Conservation (phyloP, 2,888 invertebrate species). For the Mimumesa dahlbomi region DNA sequence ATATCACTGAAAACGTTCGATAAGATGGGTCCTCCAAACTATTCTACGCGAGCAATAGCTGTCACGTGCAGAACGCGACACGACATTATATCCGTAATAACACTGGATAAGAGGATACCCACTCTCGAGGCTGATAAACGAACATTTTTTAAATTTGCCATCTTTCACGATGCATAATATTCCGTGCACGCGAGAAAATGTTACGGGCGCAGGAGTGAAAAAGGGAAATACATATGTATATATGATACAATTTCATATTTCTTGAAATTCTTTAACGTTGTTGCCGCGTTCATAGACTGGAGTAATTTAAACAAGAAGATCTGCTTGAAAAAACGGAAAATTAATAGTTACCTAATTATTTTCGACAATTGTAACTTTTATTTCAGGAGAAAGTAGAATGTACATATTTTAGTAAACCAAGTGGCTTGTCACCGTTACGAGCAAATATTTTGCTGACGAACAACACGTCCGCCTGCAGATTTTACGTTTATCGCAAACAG, state of each 20-base stretch:
- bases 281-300: no score
- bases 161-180: neutral
- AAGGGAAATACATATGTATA: no score
- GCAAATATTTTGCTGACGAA: neutral
- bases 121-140: neutral
- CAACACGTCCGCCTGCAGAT: neutral
- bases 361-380: no score
- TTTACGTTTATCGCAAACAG: neutral
- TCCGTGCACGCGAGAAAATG: neutral
- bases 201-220: no score
- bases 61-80: constrained; percentile 2
- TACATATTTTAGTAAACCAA: no score
- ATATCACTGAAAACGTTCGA: neutral
- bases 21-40: constrained; percentile 3
- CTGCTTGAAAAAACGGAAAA: no score
- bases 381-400: no score
- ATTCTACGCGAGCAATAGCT: constrained; percentile 10
- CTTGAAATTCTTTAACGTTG: no score
- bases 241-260: no score
- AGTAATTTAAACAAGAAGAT: no score
- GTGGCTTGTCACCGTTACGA: neutral
- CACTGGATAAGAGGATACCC: constrained; percentile 1
- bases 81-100: constrained; percentile 12
- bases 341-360: no score
- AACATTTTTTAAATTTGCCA: constrained; percentile 2